A percentile compares a stretch with the other conserved stretches of the same genome.
phyloP scores from a whole-genome alignment of 2,888 invertebrate genomes.

The Hirudinaria manillensis region DNA sequence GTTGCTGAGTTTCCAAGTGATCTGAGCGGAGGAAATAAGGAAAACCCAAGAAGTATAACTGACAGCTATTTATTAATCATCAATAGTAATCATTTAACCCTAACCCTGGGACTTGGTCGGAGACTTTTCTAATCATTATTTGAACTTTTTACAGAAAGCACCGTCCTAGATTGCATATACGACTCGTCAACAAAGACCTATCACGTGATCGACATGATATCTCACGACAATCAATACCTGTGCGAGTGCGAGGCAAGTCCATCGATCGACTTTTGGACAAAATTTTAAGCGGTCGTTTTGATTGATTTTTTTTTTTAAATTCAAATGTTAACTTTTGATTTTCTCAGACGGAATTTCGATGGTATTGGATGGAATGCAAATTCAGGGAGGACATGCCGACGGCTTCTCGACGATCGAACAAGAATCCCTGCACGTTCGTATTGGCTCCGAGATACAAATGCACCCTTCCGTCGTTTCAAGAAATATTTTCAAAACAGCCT shows the following conservation, averaged over 20 bases:
- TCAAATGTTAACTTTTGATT: not conserved
- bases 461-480: not conserved
- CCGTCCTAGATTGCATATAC: not conserved
- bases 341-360: not conserved
- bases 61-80: not conserved
- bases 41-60: not conserved
- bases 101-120: too few relatives aligned
- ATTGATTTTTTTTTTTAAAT: not conserved
- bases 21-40: conserved; percentile 10
- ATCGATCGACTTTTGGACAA: too few relatives aligned
- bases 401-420: not conserved
- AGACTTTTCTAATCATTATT: not conserved
- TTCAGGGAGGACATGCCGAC: not conserved
- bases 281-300: not conserved
- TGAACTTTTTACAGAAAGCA: conserved; percentile 9
- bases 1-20: not conserved
- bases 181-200: not conserved
- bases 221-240: not conserved
- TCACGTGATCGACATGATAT: not conserved
- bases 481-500: not conserved
- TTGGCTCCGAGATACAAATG: conserved; percentile 1
- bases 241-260: not conserved
- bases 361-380: conserved; percentile 3
- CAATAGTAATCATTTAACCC: too few relatives aligned
- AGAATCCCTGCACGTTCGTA: not conserved